A percentile compares a stretch with the other conserved stretches of the same genome.
These are phyloP conservation scores for Xenus cinereus DNA, from an alignment of 2,113 vertebrate genomes.

Conservation along the genomic window DNA sequence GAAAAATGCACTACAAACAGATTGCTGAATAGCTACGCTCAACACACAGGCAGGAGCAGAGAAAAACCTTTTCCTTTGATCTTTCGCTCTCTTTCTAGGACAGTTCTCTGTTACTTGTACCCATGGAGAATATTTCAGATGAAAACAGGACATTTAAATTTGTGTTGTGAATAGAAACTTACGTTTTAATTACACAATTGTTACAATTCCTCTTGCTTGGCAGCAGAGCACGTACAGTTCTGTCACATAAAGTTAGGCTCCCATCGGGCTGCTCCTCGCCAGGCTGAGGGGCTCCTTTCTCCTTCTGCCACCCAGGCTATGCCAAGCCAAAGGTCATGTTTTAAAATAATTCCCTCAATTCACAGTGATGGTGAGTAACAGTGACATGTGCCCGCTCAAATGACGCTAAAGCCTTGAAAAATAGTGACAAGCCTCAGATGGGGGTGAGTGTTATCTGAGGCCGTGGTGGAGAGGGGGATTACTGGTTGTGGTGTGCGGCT, in stretches of 20 bases:
- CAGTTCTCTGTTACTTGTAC: background rate
- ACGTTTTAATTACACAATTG: background rate
- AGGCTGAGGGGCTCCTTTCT: background rate
- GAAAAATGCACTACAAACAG: background rate
- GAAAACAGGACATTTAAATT: background rate
- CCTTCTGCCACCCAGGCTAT: background rate
- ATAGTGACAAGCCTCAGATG: background rate
- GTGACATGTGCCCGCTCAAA: slow-evolving; percentile 49
- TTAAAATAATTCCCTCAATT: slow-evolving; percentile 1
- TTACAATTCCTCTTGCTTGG: background rate
- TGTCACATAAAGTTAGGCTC: background rate
- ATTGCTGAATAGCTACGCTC: background rate
- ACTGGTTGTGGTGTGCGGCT: background rate
- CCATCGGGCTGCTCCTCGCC: background rate
- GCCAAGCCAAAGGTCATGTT: slow-evolving; percentile 27
- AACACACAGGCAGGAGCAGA: background rate
- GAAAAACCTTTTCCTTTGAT: background rate
- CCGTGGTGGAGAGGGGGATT: background rate
- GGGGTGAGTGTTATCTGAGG: background rate
- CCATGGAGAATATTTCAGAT: background rate
- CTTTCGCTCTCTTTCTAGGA: background rate
- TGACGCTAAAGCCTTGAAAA: slow-evolving; percentile 42
- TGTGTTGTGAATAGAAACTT: background rate
- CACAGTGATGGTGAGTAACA: background rate
- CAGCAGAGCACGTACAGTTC: background rate